Evolutionary conservation across 1,140 invertebrate species (phyloP), one percentile per base, ranked within the genome.

Genomic region (Brachionus paranguensis): DNA sequence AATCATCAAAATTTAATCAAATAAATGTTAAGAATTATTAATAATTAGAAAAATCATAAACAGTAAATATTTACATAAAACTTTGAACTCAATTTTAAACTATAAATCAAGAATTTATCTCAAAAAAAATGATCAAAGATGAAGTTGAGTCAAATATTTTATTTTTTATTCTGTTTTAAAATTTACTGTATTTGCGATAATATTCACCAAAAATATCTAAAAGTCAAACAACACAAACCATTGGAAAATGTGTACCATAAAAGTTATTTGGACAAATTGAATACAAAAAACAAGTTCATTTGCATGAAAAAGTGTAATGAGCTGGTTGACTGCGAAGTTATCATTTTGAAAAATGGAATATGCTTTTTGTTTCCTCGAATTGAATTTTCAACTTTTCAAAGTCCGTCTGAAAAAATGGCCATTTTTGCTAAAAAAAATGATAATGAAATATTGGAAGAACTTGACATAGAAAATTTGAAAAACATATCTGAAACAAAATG

Each of bases 231-330:
- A 14, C 12, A 33, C 12, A 68, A 33, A 12, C 65, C 65, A n/a
- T 14, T 8, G 12, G 24, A 33, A 68, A 68, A 33, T 10, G 53
- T 60, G 0, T 60, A 60, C 17, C 17, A 60, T 8, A 4, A 68
- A 14, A 33, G n/a, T 33, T 2, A 1, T 10, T 33, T 68, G n/a
- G 24, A 68, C 2, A 33, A 17, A 37, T 29, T 68, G 5, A n/a
- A 33, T 2, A 11, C 65, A 0, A 68, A 33, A 27, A 68, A 68
- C 11, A 68, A 68, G n/a, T 33, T 68, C 41, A 37, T 68, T 27
- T 68, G 65, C 33, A 68, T 68, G 65, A 68, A 68, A 33, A 68
- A 68, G 27, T 68, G 65, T 33, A 68, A 68, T n/a, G 65, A 68
- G 17, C 33, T 33, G 8, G 12, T 33, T 17, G 11, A 68, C 14